Evolutionary conservation across 2,113 vertebrate genomes (phyloP).

Genomic region (Ariopsis seemanni): DNA sequence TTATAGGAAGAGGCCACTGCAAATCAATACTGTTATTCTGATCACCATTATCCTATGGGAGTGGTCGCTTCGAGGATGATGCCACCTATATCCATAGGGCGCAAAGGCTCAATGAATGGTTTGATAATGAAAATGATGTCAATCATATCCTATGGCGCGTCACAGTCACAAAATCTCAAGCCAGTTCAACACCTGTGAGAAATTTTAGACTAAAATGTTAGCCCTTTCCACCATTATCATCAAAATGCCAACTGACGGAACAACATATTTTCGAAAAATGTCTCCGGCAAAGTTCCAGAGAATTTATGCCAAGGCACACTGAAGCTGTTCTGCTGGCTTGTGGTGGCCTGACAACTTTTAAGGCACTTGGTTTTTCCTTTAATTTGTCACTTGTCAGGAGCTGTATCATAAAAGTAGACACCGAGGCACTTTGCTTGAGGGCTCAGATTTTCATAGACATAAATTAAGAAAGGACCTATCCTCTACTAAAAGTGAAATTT

Average conservation of each 20-base stretch:
- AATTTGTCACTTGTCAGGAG: conserved; percentile 19
- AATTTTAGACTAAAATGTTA: background rate
- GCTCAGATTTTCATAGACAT: background rate
- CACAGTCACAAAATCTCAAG: background rate
- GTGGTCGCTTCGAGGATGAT: background rate
- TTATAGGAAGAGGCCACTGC: background rate
- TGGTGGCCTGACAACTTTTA: background rate
- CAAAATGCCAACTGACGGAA: background rate
- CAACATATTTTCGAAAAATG: background rate
- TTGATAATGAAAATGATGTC: background rate
- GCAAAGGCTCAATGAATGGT: background rate
- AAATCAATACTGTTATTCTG: background rate
- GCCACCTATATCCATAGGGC: background rate
- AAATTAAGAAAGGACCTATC: background rate
- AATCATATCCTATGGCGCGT: background rate
- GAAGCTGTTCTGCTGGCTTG: background rate
- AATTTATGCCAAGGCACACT: background rate
- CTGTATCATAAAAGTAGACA: conserved; percentile 1
- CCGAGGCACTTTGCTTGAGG: background rate
- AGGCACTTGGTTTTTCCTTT: background rate
- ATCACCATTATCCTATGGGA: background rate
- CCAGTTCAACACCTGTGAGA: background rate
- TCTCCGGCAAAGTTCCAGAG: background rate
- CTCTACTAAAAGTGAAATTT: background rate
- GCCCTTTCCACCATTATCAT: background rate